Evolutionary conservation across 2,797 vertebrate genomes (phyloP).

Genomic region (Artibeus jamaicensis): DNA sequence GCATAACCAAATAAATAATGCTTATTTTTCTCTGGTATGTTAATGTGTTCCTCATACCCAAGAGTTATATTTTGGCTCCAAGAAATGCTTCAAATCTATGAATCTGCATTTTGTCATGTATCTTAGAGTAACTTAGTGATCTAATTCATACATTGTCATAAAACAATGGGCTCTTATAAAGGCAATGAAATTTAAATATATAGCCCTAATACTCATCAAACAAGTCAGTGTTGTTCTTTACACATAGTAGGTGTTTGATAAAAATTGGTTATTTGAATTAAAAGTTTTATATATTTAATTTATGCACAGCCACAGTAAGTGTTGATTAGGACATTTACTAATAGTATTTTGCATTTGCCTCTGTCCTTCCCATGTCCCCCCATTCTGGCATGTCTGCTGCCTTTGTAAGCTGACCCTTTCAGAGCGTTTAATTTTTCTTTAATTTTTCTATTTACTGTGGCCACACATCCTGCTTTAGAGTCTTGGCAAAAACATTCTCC

Average conservation of each 20-base stretch:
- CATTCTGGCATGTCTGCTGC: not conserved
- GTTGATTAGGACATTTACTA: not conserved
- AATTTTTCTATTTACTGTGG: slow-evolving; percentile 17
- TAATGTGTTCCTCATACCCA: not conserved
- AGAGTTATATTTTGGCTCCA: slow-evolving; percentile 38
- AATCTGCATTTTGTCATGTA: slow-evolving; percentile 51
- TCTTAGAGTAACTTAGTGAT: slow-evolving; percentile 22
- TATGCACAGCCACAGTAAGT: not conserved
- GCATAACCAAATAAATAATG: not conserved
- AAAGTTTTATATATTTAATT: not conserved
- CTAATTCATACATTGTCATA: not conserved
- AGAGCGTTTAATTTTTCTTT: slow-evolving; percentile 55
- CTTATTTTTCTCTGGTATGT: slow-evolving; percentile 11
- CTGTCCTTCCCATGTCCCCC: not conserved
- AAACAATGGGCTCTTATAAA: not conserved
- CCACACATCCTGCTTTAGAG: slow-evolving; percentile 22
- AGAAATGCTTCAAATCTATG: slow-evolving; percentile 11
- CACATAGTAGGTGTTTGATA: not conserved
- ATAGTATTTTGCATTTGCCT: not conserved
- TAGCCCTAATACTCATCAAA: not conserved
- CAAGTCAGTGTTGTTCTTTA: not conserved
- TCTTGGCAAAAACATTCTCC: slow-evolving; percentile 24
- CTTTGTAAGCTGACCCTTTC: slow-evolving; percentile 52
- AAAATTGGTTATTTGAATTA: not conserved
- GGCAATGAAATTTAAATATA: not conserved